These are phyloP conservation scores for Neoseiulus cucumeris DNA, from an alignment of 1,140 invertebrate genomes.

Conservation along the genomic window DNA sequence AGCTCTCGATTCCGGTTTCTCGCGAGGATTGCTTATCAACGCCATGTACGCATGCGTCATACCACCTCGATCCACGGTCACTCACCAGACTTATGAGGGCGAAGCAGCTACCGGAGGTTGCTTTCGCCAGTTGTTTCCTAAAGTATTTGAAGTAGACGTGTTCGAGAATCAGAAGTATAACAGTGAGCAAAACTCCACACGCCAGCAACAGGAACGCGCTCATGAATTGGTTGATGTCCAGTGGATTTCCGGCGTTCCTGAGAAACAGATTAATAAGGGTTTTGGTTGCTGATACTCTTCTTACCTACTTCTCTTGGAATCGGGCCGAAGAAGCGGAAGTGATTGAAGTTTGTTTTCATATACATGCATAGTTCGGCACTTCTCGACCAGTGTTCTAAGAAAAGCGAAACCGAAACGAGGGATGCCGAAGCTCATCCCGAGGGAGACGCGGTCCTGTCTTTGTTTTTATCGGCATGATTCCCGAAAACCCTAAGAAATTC, in stretches of 20 bases:
- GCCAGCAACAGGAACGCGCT: conserved; percentile 86
- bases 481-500: no score
- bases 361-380: no score
- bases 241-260: conserved; percentile 42
- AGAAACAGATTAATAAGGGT: conserved; percentile 3
- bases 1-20: no score
- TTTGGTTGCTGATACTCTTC: no score
- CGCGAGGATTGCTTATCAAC: not conserved
- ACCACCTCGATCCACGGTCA: conserved; percentile 14
- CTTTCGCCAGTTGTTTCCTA: conserved; percentile 63
- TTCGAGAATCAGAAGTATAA: conserved; percentile 63
- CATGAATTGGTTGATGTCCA: conserved; percentile 89
- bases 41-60: not conserved
- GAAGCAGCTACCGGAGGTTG: conserved; percentile 66
- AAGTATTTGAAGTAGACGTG: conserved; percentile 79
- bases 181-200: conserved; percentile 70
- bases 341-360: no score
- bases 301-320: no score
- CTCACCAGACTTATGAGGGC: conserved; percentile 64
- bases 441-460: no score
- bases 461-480: no score
- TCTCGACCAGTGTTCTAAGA: no score
- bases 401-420: no score
- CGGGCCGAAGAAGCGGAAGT: no score
- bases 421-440: no score